Percentiles rank a stretch among this genome's conserved stretches.
These are phyloP conservation scores for Coregonus clupeaformis DNA, from an alignment of 2,113 vertebrate species.

Conservation along the genomic window DNA sequence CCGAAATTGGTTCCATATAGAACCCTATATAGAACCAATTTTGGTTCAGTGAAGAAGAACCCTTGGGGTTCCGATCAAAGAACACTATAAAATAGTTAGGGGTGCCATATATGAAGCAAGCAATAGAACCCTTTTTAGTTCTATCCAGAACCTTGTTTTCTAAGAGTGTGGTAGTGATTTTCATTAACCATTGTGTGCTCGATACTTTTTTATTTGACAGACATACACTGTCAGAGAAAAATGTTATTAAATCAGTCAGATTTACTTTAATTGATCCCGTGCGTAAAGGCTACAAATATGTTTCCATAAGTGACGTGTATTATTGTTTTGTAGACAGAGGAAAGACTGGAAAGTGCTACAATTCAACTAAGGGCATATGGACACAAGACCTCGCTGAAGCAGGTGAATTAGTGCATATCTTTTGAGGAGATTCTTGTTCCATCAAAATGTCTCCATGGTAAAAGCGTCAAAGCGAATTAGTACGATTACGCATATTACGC, in stretches of 20 bases:
- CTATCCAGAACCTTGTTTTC: no score
- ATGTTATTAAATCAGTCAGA: neutral
- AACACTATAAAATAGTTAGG: no score
- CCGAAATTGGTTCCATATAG: no score
- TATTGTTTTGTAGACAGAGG: neutral
- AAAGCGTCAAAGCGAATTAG: neutral
- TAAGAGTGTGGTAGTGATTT: neutral
- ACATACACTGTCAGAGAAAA: neutral
- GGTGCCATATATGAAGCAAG: no score
- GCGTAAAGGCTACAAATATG: neutral
- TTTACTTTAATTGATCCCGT: neutral
- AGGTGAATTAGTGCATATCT: neutral
- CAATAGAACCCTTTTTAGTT: no score
- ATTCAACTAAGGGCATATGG: neutral
- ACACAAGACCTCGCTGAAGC: neutral
- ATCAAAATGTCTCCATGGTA: constrained; percentile 8
- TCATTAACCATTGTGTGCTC: neutral
- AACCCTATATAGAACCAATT: no score
- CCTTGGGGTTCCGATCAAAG: no score
- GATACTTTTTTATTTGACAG: neutral
- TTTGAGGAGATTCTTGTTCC: constrained; percentile 7
- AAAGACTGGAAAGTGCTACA: neutral
- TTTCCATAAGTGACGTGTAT: neutral
- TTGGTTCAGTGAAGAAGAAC: no score
- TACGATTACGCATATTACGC: neutral